A percentile compares a stretch with the other conserved stretches of the same genome.
These are phyloP conservation scores for Butorides virescens DNA, from an alignment of 2,113 vertebrate species.

Conservation along the genomic window DNA sequence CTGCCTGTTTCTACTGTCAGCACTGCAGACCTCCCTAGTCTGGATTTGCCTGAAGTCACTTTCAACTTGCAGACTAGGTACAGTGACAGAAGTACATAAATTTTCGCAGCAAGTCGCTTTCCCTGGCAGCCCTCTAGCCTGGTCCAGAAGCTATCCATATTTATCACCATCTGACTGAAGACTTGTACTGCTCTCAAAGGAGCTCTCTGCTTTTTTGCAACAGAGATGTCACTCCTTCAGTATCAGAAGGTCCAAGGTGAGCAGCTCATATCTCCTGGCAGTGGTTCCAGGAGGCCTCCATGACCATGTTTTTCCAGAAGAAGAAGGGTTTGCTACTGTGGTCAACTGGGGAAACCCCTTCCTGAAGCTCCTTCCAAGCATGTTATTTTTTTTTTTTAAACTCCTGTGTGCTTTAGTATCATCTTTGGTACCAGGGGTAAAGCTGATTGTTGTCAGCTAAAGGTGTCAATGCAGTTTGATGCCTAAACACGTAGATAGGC, in stretches of 20 bases:
- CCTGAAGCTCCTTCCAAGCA: not conserved
- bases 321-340: not conserved
- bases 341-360: not conserved
- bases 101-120: not conserved
- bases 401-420: not conserved
- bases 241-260: not conserved
- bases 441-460: not conserved
- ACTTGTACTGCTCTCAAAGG: not conserved
- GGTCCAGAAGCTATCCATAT: not conserved
- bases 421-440: not conserved
- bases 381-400: not conserved
- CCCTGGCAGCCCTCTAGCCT: not conserved
- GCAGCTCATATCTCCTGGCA: not conserved
- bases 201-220: not conserved
- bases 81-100: not conserved
- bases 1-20: not conserved
- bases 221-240: not conserved
- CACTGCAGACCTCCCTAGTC: not conserved
- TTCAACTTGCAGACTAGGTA: not conserved
- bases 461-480: not conserved
- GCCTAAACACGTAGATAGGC: not conserved
- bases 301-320: not conserved
- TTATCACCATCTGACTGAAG: not conserved
- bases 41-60: not conserved
- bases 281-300: not conserved